Conservation (phyloP, 2,797 vertebrate genomes). For the Emys orbicularis region DNA sequence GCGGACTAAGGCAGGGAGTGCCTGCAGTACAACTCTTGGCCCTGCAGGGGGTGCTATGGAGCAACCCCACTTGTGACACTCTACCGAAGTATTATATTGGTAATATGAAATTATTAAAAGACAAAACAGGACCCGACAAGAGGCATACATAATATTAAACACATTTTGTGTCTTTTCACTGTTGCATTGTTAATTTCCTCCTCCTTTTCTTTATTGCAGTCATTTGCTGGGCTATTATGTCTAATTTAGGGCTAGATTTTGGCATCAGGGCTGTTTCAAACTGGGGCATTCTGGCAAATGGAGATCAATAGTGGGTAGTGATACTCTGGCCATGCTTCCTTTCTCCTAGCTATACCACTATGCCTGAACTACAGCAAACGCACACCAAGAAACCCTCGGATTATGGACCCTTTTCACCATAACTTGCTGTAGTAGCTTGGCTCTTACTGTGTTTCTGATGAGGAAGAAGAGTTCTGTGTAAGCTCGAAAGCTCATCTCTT, state of each 20-base stretch:
- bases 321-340: neutral
- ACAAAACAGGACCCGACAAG: neutral
- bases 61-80: neutral
- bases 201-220: neutral
- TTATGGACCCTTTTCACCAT: neutral
- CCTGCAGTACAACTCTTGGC: neutral
- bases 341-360: neutral
- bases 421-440: neutral
- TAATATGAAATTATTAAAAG: neutral
- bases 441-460: neutral
- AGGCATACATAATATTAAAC: neutral
- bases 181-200: neutral
- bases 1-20: neutral
- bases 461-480: neutral
- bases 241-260: neutral
- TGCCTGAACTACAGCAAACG: neutral
- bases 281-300: neutral
- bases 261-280: neutral
- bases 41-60: neutral
- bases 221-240: neutral
- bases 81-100: neutral
- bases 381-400: neutral
- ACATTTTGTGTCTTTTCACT: neutral
- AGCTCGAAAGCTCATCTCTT: neutral
- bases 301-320: neutral